Conservation (phyloP, 2,888 invertebrate species). For the Spisula solida region DNA sequence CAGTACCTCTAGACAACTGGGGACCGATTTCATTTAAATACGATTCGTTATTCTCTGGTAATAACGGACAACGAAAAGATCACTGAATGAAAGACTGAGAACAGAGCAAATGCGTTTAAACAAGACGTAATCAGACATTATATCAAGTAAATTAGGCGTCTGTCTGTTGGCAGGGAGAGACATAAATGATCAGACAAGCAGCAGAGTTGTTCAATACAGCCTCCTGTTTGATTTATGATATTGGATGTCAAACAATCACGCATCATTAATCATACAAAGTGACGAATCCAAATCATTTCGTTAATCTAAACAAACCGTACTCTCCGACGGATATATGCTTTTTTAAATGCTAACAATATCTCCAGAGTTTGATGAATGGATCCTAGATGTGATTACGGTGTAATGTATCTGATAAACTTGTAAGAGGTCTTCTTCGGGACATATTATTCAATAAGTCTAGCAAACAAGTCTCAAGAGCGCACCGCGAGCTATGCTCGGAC, state of each 20-base stretch:
- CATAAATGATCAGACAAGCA: background rate
- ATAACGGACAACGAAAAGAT: too few relatives aligned
- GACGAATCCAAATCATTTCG: background rate
- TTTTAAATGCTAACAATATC: conserved; percentile 7
- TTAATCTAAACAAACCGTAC: conserved; percentile 7
- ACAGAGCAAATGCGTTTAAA: background rate
- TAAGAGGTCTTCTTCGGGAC: background rate
- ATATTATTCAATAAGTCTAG: background rate
- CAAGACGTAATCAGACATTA: background rate
- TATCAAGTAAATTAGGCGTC: background rate
- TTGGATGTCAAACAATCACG: background rate
- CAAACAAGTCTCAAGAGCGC: background rate
- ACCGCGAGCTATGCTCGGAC: background rate
- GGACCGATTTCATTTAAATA: too few relatives aligned
- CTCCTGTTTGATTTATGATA: background rate
- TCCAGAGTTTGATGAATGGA: background rate
- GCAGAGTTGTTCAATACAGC: background rate
- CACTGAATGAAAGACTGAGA: too few relatives aligned
- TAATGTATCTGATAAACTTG: background rate
- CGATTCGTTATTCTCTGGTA: too few relatives aligned
- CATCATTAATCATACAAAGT: conserved; percentile 17
- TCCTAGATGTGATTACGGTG: background rate
- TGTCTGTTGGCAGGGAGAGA: background rate
- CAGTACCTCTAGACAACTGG: too few relatives aligned
- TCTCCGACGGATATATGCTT: background rate